These are phyloP conservation scores for Diarsia mendica DNA, from an alignment of 2,888 invertebrate species.

Conservation along the genomic window DNA sequence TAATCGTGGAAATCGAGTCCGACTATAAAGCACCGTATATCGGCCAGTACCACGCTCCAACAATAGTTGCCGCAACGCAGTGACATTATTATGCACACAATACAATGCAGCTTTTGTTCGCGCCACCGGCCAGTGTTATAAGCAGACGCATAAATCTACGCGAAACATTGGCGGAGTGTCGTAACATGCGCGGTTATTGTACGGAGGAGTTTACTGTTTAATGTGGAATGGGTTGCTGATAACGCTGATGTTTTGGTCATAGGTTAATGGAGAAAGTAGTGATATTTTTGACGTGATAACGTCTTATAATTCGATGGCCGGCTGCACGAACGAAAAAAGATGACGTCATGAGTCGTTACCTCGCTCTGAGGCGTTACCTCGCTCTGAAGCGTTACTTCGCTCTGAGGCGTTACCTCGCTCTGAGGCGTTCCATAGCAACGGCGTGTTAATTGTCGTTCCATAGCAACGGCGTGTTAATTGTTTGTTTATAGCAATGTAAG, in stretches of 20 bases:
- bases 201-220: slow-evolving; percentile 21
- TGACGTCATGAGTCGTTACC: too few relatives aligned
- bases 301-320: too few relatives aligned
- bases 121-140: slow-evolving; percentile 67
- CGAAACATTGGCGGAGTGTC: slow-evolving; percentile 60
- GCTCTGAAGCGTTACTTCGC: too few relatives aligned
- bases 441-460: too few relatives aligned
- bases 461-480: too few relatives aligned
- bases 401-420: too few relatives aligned
- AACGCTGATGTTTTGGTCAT: slow-evolving; percentile 8
- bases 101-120: slow-evolving; percentile 70
- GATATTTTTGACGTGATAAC: too few relatives aligned
- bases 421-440: too few relatives aligned
- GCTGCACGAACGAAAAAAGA: too few relatives aligned
- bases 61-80: slow-evolving; percentile 64
- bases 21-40: slow-evolving; percentile 31
- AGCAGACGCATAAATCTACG: slow-evolving; percentile 69
- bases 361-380: too few relatives aligned
- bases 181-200: slow-evolving; percentile 49
- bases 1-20: slow-evolving; percentile 1
- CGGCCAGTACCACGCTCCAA: slow-evolving; percentile 41
- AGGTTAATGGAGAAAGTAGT: background rate
- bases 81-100: slow-evolving; percentile 64
- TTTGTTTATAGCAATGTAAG: too few relatives aligned
- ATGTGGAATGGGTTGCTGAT: slow-evolving; percentile 9